Percentiles rank a stretch among this genome's conserved stretches.
These are phyloP conservation scores for Chelonia mydas DNA, from an alignment of 2,797 vertebrate species.

Conservation along the genomic window DNA sequence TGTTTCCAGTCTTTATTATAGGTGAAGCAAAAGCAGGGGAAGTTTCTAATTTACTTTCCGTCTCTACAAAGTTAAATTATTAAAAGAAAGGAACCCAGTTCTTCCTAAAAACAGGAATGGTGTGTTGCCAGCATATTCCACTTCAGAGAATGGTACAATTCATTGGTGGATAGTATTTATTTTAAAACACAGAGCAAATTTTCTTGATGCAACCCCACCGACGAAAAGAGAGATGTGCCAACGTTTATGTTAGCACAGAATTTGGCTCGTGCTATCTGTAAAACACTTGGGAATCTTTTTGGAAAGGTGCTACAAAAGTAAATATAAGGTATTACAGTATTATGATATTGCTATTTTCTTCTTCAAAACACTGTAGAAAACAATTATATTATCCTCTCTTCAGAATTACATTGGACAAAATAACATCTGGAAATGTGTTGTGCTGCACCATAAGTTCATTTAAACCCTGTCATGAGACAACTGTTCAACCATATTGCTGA, in stretches of 20 bases:
- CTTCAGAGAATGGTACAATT: not conserved
- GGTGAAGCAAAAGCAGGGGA: not conserved
- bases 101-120: not conserved
- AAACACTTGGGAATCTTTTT: not conserved
- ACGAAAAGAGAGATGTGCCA: not conserved
- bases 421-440: not conserved
- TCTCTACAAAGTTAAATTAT: too few species aligned
- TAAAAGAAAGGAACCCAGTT: not conserved
- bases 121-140: not conserved
- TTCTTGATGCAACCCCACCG: not conserved
- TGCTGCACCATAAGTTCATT: not conserved
- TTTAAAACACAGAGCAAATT: not conserved
- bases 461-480: not conserved
- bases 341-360: not conserved
- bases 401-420: not conserved
- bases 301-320: not conserved
- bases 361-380: not conserved
- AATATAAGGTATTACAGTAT: not conserved
- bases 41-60: not conserved
- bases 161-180: not conserved
- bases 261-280: accelerated
- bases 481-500: not conserved
- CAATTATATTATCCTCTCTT: not conserved
- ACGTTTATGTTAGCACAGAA: not conserved
- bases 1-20: too few species aligned